Base-by-base conservation (phyloP, 2,113 vertebrate species). In the Cyrtonyx montezumae region DNA sequence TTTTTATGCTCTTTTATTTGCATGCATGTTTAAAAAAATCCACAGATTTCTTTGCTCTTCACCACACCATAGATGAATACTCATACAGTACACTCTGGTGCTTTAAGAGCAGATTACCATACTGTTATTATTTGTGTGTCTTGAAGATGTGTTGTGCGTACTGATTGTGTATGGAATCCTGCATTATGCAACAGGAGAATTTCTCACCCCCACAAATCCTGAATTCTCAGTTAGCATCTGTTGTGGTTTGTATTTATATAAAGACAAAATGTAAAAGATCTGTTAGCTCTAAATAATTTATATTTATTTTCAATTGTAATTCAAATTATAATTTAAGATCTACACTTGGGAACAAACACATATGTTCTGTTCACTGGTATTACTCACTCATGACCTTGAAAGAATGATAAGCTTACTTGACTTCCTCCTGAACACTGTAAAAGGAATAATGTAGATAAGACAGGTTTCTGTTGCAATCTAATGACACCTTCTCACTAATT, bases 31-130 rank as follows among this genome's bases (percentile, higher is more conserved):
- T 70, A 21, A 84, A 88, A 81, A 25, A 17, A 18, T 13, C 46
- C 28, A 20, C 25, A 36, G 4, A 1, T 46, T 55, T 17, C 51
- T 73, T 79, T 74, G 13, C 4, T 79, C 13, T 85, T 75, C 25
- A 15, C 25, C 28, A 6, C 6, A 42, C 40, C 30, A n/a, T 25
- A 0, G 0, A 36, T 36, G 6, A 19, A 37, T 10, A 20, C 4
- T n/a, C 20, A 23, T n/a, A 18, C 16, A 69, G 30, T 26, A 25
- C 6, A 17, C 23, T 32, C 13, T 70, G 42, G 6, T 16, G 75
- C 12, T 15, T 21, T 37, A 34, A 40, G 18, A 51, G 17, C 26
- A 56, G 61, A 15, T 4, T 26, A 20, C 28, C 5, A 25, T 6
- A 11, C 7, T 49, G 68, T 18, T 22, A 9, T 51, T 14, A 12